Evolutionary conservation across 2,888 invertebrate genomes (phyloP), one percentile per base, ranked within the genome.

Genomic region (Nomada fabriciana): DNA sequence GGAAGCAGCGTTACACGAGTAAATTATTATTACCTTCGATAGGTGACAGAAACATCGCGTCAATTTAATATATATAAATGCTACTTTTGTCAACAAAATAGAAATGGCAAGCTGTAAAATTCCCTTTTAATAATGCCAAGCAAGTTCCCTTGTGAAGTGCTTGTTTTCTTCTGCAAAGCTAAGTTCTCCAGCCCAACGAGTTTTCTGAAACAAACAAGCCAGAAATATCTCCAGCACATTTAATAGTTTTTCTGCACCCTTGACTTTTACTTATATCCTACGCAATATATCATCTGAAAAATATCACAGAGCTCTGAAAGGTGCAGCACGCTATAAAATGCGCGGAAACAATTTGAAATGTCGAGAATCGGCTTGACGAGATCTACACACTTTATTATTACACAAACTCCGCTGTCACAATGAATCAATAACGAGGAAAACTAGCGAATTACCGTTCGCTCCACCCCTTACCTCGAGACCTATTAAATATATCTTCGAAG

Each of bases 401-500:
- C 52, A 20, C 50, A 68, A 75, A 60, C 59, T 68, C 60, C 68
- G 52, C 59, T 61, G 55, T 60, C 65, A 29, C 52, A 60, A 64
- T 72, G 65, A 72, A 77, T 77, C 72, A 67, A 77, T n/a, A 47
- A 23, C 29, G 29, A 42, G 42, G 73, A 55, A 47, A 77, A 67
- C 53, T 13, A 10, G 59, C 50, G 57, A 70, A 59, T 69, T 52
- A 42, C 18, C 57, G 42, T 63, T 23, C n/a, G 15, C 52, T 53
- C 52, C 59, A 25, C 55, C 50, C 18, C 52, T 63, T 59, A 23
- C 75, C 20, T 64, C 55, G 11, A 50, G 23, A 20, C 7, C 36
- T 29, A 65, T 53, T 70, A 59, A 69, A 75, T 70, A 36, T 70
- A 65, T 59, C 47, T 50, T 42, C 42, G 42, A 42, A 63, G 69